phyloP scores from a whole-genome alignment of 1,140 invertebrate genomes.

The Drosophila triauraria region DNA sequence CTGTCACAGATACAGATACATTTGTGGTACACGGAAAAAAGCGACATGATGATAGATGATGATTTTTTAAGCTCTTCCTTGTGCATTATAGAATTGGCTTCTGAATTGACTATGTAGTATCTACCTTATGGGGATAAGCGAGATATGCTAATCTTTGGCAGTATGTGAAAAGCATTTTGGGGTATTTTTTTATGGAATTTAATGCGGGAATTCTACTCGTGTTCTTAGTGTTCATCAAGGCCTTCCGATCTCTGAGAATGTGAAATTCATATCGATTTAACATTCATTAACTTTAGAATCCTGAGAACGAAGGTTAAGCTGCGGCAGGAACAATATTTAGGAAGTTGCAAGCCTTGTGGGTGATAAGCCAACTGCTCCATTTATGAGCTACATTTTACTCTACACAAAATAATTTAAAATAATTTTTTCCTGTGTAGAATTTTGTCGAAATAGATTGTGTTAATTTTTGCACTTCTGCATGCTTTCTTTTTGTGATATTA shows the following conservation, averaged over 20 bases:
- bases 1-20: constrained; percentile 33
- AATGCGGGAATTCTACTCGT: neutral
- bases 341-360: neutral
- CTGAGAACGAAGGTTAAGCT: neutral
- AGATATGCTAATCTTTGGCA: constrained; percentile 1
- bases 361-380: neutral
- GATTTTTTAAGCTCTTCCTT: neutral
- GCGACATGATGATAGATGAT: neutral
- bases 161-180: neutral
- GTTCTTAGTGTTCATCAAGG: neutral
- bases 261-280: neutral
- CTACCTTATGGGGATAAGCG: neutral
- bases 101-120: neutral
- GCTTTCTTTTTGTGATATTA: constrained; percentile 17
- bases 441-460: constrained; percentile 46
- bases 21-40: neutral
- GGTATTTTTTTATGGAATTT: neutral
- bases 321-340: no score
- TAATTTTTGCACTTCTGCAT: constrained; percentile 46
- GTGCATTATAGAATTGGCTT: neutral
- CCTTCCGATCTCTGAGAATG: neutral
- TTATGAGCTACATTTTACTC: no score
- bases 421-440: neutral
- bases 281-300: neutral
- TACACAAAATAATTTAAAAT: neutral